These are phyloP conservation scores for Leucosticte australis DNA, from an alignment of 2,113 vertebrate genomes.

Conservation along the genomic window DNA sequence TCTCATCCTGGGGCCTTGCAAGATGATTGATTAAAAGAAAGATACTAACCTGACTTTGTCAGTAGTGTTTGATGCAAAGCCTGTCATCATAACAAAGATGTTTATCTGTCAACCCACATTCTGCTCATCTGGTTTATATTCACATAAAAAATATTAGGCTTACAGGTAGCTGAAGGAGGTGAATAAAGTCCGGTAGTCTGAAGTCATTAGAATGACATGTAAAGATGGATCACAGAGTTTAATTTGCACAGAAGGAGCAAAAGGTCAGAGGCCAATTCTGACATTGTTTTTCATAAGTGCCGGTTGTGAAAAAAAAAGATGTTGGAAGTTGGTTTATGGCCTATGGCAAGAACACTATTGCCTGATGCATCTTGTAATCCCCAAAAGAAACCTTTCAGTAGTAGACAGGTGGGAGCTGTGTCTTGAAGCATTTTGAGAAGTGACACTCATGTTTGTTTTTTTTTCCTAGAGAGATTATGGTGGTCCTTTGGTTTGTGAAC, in stretches of 20 bases:
- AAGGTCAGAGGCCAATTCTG: neutral
- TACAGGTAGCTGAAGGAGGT: neutral
- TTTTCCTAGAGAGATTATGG: conserved; percentile 90
- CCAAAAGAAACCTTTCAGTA: neutral
- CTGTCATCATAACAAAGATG: neutral
- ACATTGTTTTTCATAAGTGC: neutral
- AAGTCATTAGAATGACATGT: neutral
- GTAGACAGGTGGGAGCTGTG: neutral
- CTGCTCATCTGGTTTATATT: neutral
- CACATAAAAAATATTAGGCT: neutral
- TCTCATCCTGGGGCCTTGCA: neutral
- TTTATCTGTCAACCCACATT: neutral
- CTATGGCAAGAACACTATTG: neutral
- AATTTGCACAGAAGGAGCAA: neutral
- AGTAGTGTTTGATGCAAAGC: neutral
- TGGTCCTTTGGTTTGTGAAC: conserved; percentile 92
- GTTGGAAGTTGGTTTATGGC: neutral
- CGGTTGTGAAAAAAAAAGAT: neutral
- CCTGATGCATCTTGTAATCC: neutral
- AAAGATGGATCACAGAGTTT: neutral
- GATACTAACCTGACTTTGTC: neutral
- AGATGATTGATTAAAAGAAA: neutral
- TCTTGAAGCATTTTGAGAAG: neutral
- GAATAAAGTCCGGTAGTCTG: neutral
- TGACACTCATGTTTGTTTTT: neutral